A percentile compares a stretch with the other conserved stretches of the same genome.
phyloP scores from a whole-genome alignment of 2,888 invertebrate species.

The Melieria crassipennis region DNA sequence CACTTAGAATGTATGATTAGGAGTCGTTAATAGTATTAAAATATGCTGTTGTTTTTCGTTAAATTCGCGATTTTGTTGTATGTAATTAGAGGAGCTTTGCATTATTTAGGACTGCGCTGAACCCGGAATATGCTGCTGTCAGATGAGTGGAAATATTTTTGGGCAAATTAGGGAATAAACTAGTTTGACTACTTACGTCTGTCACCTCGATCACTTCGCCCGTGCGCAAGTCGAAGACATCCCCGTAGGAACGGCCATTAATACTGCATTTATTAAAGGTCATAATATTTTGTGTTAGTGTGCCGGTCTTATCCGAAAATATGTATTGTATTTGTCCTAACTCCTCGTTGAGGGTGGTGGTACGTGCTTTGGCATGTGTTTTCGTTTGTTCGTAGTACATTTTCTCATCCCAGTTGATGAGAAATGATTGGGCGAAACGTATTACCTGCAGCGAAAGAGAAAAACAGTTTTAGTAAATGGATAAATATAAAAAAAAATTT shows the following conservation, averaged over 20 bases:
- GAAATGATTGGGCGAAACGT: constrained; percentile 96
- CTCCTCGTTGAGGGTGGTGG: constrained; percentile 98
- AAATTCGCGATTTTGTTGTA: too few species aligned
- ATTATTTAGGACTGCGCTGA: too few species aligned
- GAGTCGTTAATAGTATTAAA: too few species aligned
- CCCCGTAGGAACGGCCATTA: constrained; percentile 90
- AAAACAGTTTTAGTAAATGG: neutral
- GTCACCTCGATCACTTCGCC: constrained; percentile 88
- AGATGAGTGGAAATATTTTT: too few species aligned
- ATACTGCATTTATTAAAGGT: constrained; percentile 99
- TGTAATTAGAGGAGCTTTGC: too few species aligned
- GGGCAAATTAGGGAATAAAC: too few species aligned
- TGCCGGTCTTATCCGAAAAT: constrained; percentile 99
- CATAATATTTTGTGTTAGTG: constrained; percentile 99
- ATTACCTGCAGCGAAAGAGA: constrained; percentile 74
- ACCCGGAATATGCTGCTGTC: too few species aligned
- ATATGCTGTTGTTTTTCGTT: too few species aligned
- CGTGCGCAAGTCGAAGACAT: constrained; percentile 85
- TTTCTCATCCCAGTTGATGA: constrained; percentile 98
- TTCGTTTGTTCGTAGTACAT: constrained; percentile 94
- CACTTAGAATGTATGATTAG: too few species aligned
- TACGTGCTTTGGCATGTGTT: constrained; percentile 93
- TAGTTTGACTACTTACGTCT: constrained; percentile 72
- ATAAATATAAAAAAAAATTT: neutral
- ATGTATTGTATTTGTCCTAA: constrained; percentile 99